These are phyloP conservation scores for Discoglossus pictus DNA, from an alignment of 2,797 vertebrate genomes.

Conservation along the genomic window DNA sequence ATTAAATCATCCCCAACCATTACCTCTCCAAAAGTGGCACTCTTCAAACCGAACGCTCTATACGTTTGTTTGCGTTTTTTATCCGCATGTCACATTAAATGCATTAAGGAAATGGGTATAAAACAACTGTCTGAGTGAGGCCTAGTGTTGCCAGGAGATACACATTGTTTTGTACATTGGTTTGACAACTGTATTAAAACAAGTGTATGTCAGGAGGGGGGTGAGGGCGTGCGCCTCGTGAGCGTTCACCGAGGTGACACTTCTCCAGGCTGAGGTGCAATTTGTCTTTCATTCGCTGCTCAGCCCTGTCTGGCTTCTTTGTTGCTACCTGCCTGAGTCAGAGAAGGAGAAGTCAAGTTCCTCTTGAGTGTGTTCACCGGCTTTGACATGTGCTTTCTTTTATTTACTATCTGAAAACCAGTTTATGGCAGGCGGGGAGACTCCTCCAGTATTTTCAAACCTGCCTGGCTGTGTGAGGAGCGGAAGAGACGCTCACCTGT, in stretches of 20 bases:
- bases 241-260: slow-evolving; percentile 36
- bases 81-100: slow-evolving; percentile 36
- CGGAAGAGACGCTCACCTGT: no score
- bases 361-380: slow-evolving; percentile 13
- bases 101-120: slow-evolving; percentile 26
- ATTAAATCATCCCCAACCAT: slow-evolving; percentile 8
- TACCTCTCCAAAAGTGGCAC: slow-evolving; percentile 4
- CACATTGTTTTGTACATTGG: slow-evolving; percentile 21
- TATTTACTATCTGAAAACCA: slow-evolving; percentile 32
- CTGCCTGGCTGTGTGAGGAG: neutral
- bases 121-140: slow-evolving; percentile 29
- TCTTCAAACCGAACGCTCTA: neutral
- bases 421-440: neutral
- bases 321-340: slow-evolving; percentile 38
- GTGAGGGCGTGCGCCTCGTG: slow-evolving; percentile 4
- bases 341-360: slow-evolving; percentile 18
- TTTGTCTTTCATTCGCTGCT: slow-evolving; percentile 33
- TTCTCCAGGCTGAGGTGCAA: slow-evolving; percentile 24
- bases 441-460: neutral
- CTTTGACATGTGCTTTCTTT: slow-evolving; percentile 34
- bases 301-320: slow-evolving; percentile 34
- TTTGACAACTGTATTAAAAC: slow-evolving; percentile 42
- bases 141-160: slow-evolving; percentile 14
- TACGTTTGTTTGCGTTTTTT: slow-evolving; percentile 29
- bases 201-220: slow-evolving; percentile 27